Conservation (phyloP, 2,888 invertebrate species). For the Hedya salicella region DNA sequence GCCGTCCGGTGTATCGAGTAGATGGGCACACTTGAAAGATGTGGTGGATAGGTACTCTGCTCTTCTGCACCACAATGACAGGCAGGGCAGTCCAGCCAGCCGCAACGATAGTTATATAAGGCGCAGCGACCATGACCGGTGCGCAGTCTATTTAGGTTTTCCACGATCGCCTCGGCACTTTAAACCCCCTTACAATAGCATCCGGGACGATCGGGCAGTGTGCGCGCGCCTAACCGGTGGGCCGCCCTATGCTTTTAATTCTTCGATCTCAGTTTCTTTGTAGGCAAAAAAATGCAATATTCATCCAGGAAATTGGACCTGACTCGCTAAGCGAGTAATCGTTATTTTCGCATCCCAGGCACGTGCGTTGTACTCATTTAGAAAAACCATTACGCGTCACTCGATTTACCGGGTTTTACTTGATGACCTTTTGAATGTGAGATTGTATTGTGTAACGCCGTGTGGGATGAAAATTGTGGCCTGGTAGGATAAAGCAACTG, state of each 20-base stretch:
- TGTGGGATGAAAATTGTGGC: neutral
- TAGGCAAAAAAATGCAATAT: conserved; percentile 37
- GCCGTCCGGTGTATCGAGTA: too few species aligned
- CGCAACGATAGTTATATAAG: too few species aligned
- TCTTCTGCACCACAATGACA: too few species aligned
- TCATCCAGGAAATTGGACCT: conserved; percentile 36
- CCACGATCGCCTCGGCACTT: too few species aligned
- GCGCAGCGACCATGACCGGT: too few species aligned
- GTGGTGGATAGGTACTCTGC: too few species aligned
- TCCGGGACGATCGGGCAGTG: too few species aligned
- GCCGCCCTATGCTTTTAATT: conserved; percentile 23
- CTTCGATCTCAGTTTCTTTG: conserved; percentile 28
- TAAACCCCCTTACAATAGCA: too few species aligned
- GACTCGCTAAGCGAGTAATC: conserved; percentile 20
- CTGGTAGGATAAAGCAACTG: too few species aligned
- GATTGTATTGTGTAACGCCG: neutral
- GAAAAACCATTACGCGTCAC: conserved; percentile 19
- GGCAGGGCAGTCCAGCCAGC: too few species aligned
- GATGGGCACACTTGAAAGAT: too few species aligned
- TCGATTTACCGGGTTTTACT: conserved; percentile 6
- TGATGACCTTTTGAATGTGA: conserved; percentile 17
- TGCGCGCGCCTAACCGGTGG: neutral
- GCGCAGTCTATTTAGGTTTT: too few species aligned
- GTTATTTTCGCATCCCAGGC: conserved; percentile 18
- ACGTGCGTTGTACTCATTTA: conserved; percentile 34